Conservation (phyloP, 1,140 invertebrate genomes). For the Drosophila grimshawi region DNA sequence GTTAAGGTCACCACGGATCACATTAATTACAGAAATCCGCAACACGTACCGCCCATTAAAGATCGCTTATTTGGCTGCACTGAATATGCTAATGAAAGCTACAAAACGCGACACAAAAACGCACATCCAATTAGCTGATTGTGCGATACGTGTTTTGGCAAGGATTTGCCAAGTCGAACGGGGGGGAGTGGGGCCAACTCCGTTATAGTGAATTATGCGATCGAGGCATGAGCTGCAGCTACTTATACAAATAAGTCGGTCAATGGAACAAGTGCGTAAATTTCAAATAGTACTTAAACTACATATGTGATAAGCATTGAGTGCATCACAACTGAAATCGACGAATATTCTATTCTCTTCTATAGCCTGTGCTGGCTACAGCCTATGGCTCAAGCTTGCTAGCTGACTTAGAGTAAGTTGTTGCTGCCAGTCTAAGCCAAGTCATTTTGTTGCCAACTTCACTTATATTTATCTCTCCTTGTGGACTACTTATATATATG, state of each 20-base stretch:
- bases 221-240: slow-evolving; percentile 48
- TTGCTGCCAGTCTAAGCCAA: not conserved
- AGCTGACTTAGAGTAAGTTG: not conserved
- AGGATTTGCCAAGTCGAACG: slow-evolving; percentile 34
- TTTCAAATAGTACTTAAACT: slow-evolving; percentile 16
- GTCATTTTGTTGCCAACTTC: not conserved
- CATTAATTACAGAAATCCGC: slow-evolving; percentile 72
- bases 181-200: slow-evolving; percentile 1
- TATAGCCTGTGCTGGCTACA: not conserved
- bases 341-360: slow-evolving; percentile 7
- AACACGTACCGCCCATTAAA: slow-evolving; percentile 76
- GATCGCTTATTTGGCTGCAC: slow-evolving; percentile 32
- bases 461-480: no score
- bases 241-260: slow-evolving; percentile 49
- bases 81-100: slow-evolving; percentile 75
- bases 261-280: slow-evolving; percentile 63
- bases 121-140: slow-evolving; percentile 77
- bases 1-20: slow-evolving; percentile 75
- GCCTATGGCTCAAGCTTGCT: not conserved
- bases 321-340: not conserved
- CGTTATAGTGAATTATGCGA: slow-evolving; percentile 58
- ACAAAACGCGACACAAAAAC: slow-evolving; percentile 52
- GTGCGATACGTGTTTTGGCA: slow-evolving; percentile 75
- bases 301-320: slow-evolving; percentile 17
- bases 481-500: no score